Conservation (phyloP, 2,113 vertebrate genomes). For the Kryptolebias marmoratus region DNA sequence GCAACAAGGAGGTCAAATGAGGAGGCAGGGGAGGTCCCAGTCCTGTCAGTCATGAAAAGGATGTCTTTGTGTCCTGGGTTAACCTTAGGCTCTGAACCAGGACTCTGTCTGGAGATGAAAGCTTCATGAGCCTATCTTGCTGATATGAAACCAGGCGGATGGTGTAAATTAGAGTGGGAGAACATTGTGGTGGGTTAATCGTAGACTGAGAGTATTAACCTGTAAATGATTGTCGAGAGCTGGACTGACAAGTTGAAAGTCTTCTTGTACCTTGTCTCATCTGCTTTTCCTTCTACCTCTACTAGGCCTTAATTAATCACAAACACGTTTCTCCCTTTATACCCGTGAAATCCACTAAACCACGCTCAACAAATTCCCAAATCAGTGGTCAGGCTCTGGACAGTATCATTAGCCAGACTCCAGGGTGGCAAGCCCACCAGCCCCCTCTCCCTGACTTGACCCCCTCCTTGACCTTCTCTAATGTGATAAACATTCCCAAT, state of each 20-base stretch:
- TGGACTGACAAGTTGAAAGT: neutral
- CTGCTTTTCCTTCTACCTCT: slow-evolving; percentile 23
- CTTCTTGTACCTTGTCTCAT: slow-evolving; percentile 10
- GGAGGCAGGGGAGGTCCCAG: slow-evolving; percentile 63
- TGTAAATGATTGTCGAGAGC: slow-evolving; percentile 7
- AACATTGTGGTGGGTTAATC: slow-evolving; percentile 27
- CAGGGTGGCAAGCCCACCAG: slow-evolving; percentile 48
- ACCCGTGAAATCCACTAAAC: slow-evolving; percentile 36
- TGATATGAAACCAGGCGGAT: slow-evolving; percentile 42
- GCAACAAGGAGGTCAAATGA: slow-evolving; percentile 73
- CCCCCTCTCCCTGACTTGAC: slow-evolving; percentile 59
- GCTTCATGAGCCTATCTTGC: slow-evolving; percentile 37
- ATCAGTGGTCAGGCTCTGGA: slow-evolving; percentile 65
- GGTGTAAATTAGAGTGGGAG: slow-evolving; percentile 55
- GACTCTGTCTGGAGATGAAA: slow-evolving; percentile 68
- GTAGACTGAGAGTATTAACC: slow-evolving; percentile 12
- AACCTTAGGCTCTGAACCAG: slow-evolving; percentile 51
- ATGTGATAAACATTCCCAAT: slow-evolving; percentile 79
- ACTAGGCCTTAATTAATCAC: slow-evolving; percentile 28
- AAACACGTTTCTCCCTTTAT: slow-evolving; percentile 5
- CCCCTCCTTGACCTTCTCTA: slow-evolving; percentile 72
- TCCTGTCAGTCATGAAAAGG: slow-evolving; percentile 63
- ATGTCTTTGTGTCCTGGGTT: slow-evolving; percentile 58
- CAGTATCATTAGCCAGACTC: slow-evolving; percentile 59
- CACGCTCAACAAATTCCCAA: slow-evolving; percentile 47